Evolutionary conservation across 2,113 vertebrate genomes (phyloP).

Genomic region (Coryphaenoides rupestris): DNA sequence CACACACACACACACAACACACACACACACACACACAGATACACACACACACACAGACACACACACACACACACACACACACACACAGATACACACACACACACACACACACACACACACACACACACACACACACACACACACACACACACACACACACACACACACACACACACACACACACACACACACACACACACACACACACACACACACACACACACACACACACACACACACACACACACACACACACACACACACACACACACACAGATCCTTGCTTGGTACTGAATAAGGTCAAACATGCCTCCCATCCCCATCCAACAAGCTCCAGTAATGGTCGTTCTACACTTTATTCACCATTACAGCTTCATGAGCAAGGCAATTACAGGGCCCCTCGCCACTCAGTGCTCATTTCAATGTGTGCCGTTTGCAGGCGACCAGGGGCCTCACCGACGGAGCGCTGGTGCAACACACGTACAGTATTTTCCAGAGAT

Average conservation of each 20-base stretch:
- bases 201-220: conserved; percentile 21
- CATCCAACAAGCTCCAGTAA: conserved; percentile 37
- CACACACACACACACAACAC: no score
- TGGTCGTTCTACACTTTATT: background rate
- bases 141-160: conserved; percentile 11
- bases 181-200: conserved; percentile 1
- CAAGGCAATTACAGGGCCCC: background rate
- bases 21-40: conserved; percentile 14
- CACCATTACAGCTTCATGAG: background rate
- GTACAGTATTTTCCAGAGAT: conserved; percentile 29
- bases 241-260: background rate
- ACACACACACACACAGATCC: conserved; percentile 17
- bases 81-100: conserved; percentile 21
- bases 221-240: background rate
- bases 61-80: background rate
- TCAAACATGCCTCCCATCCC: conserved; percentile 23
- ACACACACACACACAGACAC: background rate
- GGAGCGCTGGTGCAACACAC: background rate
- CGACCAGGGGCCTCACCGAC: background rate
- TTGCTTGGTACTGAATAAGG: conserved; percentile 40
- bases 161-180: background rate
- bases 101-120: conserved; percentile 1
- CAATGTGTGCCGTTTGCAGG: background rate
- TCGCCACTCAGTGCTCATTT: background rate
- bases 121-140: background rate